phyloP scores from a whole-genome alignment of 2,797 vertebrate species.

The Lindbergichthys nudifrons region DNA sequence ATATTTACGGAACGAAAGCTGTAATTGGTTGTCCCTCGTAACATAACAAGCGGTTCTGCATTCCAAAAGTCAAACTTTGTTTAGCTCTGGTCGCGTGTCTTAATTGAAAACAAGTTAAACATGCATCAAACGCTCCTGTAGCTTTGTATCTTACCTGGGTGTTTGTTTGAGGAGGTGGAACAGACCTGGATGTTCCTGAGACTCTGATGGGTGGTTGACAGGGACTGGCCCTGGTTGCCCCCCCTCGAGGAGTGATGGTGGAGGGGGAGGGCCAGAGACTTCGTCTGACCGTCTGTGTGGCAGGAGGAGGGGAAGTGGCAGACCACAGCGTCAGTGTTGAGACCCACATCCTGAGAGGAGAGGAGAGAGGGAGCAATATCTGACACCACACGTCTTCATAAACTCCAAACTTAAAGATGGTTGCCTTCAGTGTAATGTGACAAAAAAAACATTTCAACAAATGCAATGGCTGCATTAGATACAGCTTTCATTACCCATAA shows the following conservation, averaged over 20 bases:
- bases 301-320: conserved; percentile 20
- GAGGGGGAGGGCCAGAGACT: conserved; percentile 66
- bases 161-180: conserved; percentile 64
- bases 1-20: too few species aligned
- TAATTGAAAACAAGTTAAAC: too few species aligned
- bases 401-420: neutral
- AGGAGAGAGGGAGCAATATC: neutral
- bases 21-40: too few species aligned
- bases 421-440: neutral
- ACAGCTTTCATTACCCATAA: neutral
- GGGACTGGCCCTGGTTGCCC: conserved; percentile 32
- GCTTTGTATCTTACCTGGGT: conserved; percentile 67
- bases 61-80: too few species aligned
- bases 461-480: neutral
- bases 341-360: conserved; percentile 69
- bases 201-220: conserved; percentile 51
- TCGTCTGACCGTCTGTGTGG: conserved; percentile 54
- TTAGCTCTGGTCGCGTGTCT: too few species aligned
- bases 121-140: too few species aligned
- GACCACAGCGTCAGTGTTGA: conserved; percentile 69
- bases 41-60: too few species aligned
- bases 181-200: conserved; percentile 52
- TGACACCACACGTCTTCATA: neutral
- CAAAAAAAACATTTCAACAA: neutral
- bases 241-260: conserved; percentile 52